These are phyloP conservation scores for Antheraea pernyi DNA, from an alignment of 1,140 invertebrate species.

Conservation along the genomic window DNA sequence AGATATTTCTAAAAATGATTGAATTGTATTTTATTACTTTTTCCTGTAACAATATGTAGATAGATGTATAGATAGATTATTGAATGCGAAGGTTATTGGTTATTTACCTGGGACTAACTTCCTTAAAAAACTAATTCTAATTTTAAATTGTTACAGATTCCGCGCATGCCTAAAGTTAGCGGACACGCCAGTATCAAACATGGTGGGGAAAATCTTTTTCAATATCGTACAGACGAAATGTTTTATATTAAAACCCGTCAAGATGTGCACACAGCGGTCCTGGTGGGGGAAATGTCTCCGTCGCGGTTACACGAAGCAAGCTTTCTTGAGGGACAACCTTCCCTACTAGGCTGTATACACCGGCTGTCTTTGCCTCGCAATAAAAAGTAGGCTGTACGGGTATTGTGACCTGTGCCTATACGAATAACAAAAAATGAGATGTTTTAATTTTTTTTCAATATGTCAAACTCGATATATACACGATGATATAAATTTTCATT, in stretches of 20 bases:
- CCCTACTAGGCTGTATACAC: conserved; percentile 47
- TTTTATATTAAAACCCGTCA: conserved; percentile 90
- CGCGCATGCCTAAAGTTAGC: conserved; percentile 94
- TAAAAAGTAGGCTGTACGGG: not conserved
- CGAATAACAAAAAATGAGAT: not conserved
- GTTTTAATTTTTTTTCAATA: too few relatives aligned
- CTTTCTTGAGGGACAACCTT: conserved; percentile 86
- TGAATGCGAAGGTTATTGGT: too few relatives aligned
- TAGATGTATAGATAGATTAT: too few relatives aligned
- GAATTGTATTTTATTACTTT: too few relatives aligned
- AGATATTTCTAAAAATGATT: too few relatives aligned
- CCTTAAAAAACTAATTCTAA: too few relatives aligned
- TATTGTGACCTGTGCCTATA: not conserved
- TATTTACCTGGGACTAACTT: too few relatives aligned
- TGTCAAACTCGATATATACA: too few relatives aligned
- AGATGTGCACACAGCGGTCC: conserved; percentile 86
- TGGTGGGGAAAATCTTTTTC: conserved; percentile 96
- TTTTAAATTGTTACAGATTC: conserved; percentile 83
- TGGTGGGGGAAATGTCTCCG: conserved; percentile 92
- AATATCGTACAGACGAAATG: conserved; percentile 95
- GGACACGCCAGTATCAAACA: conserved; percentile 89
- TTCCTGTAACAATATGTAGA: too few relatives aligned
- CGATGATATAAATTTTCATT: too few relatives aligned
- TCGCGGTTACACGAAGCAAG: conserved; percentile 85
- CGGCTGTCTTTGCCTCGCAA: not conserved